Conservation (phyloP, 2,113 vertebrate genomes). For the Bufo gargarizans region DNA sequence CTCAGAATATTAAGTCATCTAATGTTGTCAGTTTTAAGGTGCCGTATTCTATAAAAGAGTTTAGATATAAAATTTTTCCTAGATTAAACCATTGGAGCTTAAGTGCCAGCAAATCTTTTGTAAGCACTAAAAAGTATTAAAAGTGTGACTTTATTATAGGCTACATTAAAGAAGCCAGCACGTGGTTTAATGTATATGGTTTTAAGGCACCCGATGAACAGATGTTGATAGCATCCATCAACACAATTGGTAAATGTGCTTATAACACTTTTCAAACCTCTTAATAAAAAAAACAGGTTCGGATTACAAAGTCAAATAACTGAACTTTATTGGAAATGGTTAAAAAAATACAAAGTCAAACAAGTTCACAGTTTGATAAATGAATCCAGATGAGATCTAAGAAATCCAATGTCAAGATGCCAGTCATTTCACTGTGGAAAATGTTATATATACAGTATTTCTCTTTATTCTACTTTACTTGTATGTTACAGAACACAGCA, state of each 20-base stretch:
- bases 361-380: slow-evolving; percentile 32
- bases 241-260: slow-evolving; percentile 14
- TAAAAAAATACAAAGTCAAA: slow-evolving; percentile 35
- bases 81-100: neutral
- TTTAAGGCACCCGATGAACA: slow-evolving; percentile 40
- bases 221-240: slow-evolving; percentile 47
- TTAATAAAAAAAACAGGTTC: slow-evolving; percentile 5
- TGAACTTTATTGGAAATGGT: slow-evolving; percentile 22
- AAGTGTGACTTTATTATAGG: slow-evolving; percentile 31
- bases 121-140: slow-evolving; percentile 30
- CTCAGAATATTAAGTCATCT: neutral
- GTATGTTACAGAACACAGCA: neutral
- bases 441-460: neutral
- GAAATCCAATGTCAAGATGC: neutral
- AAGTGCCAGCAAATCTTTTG: neutral
- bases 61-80: slow-evolving; percentile 10
- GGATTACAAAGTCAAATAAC: slow-evolving; percentile 18
- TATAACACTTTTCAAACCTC: slow-evolving; percentile 28
- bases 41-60: neutral
- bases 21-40: neutral
- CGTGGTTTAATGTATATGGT: slow-evolving; percentile 23
- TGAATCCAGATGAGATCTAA: slow-evolving; percentile 40
- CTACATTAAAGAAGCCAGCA: neutral
- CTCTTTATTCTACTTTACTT: neutral
- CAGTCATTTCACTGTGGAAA: neutral